Evolutionary conservation across 2,888 invertebrate species (phyloP).

Genomic region (Nephrotoma guestfalica): DNA sequence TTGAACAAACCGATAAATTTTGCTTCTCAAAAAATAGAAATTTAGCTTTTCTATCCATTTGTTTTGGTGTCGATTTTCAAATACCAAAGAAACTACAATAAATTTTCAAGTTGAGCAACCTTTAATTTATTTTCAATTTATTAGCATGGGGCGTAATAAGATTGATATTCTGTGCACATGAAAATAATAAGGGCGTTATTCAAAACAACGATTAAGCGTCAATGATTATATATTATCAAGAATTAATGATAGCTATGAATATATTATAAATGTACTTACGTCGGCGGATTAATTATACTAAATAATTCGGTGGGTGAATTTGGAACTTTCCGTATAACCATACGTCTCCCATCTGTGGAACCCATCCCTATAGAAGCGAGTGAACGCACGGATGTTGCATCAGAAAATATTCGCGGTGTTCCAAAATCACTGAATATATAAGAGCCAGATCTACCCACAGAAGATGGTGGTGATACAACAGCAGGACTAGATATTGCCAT

Average conservation of each 20-base stretch:
- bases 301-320: conserved; percentile 75
- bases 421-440: conserved; percentile 47
- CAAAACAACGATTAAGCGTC: not conserved
- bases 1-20: no score
- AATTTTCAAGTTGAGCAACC: no score
- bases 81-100: no score
- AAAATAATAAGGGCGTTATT: not conserved
- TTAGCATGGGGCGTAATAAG: not conserved
- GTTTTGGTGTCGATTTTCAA: no score
- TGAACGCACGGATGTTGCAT: conserved; percentile 61
- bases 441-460: conserved; percentile 30
- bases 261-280: conserved; percentile 37
- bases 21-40: no score
- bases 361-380: conserved; percentile 78
- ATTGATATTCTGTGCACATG: not conserved
- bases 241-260: not conserved
- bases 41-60: no score
- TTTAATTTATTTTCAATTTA: no score
- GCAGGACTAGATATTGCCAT: conserved; percentile 13
- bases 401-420: conserved; percentile 38
- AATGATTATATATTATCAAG: not conserved
- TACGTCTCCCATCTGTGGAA: conserved; percentile 72
- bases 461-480: conserved; percentile 33
- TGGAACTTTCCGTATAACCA: conserved; percentile 71
- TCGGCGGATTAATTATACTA: conserved; percentile 70